A percentile compares a stretch with the other conserved stretches of the same genome.
Conservation (phyloP, 2,797 vertebrate genomes). For the Todus mexicanus region DNA sequence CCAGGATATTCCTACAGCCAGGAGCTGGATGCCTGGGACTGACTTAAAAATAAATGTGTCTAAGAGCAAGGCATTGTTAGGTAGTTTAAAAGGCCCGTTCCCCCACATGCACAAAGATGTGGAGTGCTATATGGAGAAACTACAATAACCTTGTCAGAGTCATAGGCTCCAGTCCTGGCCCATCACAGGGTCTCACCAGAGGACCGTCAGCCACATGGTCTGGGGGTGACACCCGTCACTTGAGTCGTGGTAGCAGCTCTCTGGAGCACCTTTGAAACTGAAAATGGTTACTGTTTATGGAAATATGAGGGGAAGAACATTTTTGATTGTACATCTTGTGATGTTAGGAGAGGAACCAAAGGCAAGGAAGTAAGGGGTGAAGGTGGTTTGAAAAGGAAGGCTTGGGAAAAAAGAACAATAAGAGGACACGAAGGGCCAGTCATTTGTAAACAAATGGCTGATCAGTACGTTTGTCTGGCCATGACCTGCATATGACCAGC, state of each 20-base stretch:
- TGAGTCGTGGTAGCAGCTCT: not conserved
- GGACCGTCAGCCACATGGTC: not conserved
- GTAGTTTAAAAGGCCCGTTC: not conserved
- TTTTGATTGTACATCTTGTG: not conserved
- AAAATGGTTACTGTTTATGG: not conserved
- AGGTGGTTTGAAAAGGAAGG: not conserved
- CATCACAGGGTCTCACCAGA: not conserved
- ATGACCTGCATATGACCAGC: too few relatives aligned
- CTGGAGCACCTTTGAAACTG: not conserved
- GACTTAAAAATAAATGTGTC: not conserved
- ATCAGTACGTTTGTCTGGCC: not conserved
- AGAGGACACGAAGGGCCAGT: not conserved
- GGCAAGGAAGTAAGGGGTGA: not conserved
- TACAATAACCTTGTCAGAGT: not conserved
- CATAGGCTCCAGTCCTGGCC: not conserved
- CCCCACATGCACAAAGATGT: accelerated
- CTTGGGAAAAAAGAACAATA: not conserved
- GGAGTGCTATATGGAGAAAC: not conserved
- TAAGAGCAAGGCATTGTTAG: not conserved
- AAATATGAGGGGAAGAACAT: not conserved
- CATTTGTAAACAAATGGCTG: not conserved
- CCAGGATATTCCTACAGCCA: not conserved
- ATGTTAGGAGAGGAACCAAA: not conserved
- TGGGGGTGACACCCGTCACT: not conserved
- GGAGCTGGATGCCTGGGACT: not conserved